Evolutionary conservation across 2,113 vertebrate species (phyloP).

Genomic region (Tinamus guttatus): DNA sequence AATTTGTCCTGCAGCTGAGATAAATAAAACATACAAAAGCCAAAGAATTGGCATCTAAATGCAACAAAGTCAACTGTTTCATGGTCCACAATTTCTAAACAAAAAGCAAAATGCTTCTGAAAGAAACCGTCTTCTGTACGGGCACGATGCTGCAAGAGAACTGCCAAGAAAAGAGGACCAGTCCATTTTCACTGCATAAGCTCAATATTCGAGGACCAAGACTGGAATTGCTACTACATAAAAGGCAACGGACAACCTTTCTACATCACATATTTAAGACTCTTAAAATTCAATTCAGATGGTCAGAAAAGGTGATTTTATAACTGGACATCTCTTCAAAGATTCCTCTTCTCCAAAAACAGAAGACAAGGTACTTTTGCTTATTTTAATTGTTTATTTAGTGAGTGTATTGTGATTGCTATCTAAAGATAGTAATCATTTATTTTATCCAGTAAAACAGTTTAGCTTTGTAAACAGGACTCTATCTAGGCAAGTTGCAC

Average conservation of each 20-base stretch:
- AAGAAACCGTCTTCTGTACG: neutral
- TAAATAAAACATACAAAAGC: neutral
- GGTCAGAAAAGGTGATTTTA: neutral
- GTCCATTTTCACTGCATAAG: neutral
- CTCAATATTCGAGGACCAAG: neutral
- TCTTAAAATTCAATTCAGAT: neutral
- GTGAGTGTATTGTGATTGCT: neutral
- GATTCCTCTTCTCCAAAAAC: neutral
- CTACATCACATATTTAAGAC: neutral
- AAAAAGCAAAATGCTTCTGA: neutral
- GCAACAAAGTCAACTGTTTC: neutral
- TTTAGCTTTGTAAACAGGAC: neutral
- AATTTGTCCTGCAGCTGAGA: neutral
- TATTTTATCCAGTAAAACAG: neutral
- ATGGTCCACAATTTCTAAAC: neutral
- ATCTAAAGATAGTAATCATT: neutral
- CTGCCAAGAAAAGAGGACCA: neutral
- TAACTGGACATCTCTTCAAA: neutral
- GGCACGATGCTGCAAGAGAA: neutral
- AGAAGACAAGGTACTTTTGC: neutral
- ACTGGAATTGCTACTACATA: neutral
- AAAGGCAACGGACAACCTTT: neutral
- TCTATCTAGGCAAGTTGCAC: neutral
- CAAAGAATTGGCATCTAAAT: neutral
- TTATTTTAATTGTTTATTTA: slow-evolving; percentile 30